Percentiles rank a stretch among this genome's conserved stretches.
phyloP scores from a whole-genome alignment of 2,888 invertebrate genomes.

The Drosophila tanythrix region DNA sequence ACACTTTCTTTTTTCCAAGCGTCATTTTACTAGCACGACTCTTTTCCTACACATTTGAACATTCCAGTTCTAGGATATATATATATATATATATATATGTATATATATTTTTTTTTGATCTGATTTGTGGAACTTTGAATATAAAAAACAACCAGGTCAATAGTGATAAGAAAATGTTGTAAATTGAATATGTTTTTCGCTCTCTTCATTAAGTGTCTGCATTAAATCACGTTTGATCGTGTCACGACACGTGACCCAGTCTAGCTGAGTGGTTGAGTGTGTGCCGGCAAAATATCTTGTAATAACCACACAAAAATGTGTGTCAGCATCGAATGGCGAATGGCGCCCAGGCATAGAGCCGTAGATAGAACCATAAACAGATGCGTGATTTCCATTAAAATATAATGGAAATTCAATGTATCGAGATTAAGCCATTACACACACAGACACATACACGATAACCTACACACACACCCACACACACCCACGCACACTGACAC shows the following conservation, averaged over 20 bases:
- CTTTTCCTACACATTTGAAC: background rate
- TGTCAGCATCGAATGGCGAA: conserved; percentile 40
- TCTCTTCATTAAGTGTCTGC: background rate
- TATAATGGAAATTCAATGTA: conserved; percentile 73
- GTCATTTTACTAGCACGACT: background rate
- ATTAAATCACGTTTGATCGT: background rate
- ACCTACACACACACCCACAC: background rate
- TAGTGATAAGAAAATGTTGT: fast-evolving
- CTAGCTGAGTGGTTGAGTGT: conserved; percentile 9
- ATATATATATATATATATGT: background rate
- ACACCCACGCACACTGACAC: background rate
- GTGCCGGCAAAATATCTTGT: conserved; percentile 41
- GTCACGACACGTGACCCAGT: background rate
- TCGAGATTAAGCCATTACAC: conserved; percentile 59
- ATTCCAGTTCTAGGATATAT: background rate
- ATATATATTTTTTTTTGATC: background rate
- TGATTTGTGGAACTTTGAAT: background rate
- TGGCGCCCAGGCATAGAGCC: conserved; percentile 36
- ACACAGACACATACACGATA: conserved; percentile 10
- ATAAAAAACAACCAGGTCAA: background rate
- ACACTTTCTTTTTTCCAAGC: background rate
- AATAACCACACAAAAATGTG: conserved; percentile 58
- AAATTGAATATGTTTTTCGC: background rate
- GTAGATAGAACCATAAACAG: conserved; percentile 67
- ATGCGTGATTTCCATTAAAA: conserved; percentile 73